Evolutionary conservation across 1,140 invertebrate genomes (phyloP), one percentile per base, ranked within the genome.

Genomic region (Galendromus occidentalis): DNA sequence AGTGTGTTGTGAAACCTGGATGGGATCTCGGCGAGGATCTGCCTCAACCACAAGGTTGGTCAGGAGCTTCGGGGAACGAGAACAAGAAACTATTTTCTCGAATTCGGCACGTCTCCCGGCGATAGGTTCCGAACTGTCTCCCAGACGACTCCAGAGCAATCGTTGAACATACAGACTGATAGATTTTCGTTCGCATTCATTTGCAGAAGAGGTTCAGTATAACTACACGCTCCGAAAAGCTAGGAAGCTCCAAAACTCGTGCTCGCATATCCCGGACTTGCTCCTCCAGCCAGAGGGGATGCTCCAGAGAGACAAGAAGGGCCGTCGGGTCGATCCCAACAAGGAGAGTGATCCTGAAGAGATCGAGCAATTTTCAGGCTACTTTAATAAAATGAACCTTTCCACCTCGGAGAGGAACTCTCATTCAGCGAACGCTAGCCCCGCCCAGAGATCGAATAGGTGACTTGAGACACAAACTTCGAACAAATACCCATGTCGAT

Each of bases 1-100:
- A 88, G 73, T 88, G 86, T 75, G 88, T 91, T 45, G 83, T 84
- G 70, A 84, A 86, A 72, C 86, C 86, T 1, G 69, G 70, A 5
- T 69, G 67, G 9, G 42, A 66, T 59, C 44, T 42, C 39, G 42
- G 47, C 67, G 68, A 70, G 59, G 28, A 47, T 55, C 22, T 44
- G 22, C 45, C 51, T 14, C 51, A 59, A 22, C 51, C 51, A 4
- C 51, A 59, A 33, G 51, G 51, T 59, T 14, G 14, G 45, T 47
- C 45, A 14, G 14, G 14, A 7, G 14, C 14, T 4, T 47, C 45
- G 14, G 14, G 4, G 33, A 39, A 39, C 33, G 9, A 4, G 33
- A 4, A 9, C 33, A 39, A 6, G 33, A 39, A 39, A n/a, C n/a
- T 9, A 39, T 39, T 39, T 39, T 9, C 33, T 39, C 33, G 33